phyloP scores from a whole-genome alignment of 2,113 vertebrate genomes.

The Misgurnus anguillicaudatus region DNA sequence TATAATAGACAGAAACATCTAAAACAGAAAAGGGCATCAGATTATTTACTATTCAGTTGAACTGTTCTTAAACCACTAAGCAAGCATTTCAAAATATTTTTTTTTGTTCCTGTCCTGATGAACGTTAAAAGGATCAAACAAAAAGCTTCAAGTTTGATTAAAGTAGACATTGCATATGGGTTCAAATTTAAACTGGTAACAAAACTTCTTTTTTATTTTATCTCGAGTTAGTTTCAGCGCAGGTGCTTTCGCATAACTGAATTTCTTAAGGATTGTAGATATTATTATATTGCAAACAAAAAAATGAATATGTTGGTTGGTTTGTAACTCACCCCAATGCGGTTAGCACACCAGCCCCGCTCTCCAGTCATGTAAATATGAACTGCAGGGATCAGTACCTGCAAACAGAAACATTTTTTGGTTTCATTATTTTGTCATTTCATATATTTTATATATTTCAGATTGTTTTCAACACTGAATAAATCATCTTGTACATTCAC shows the following conservation, averaged over 20 bases:
- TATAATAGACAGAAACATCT: conserved; percentile 81
- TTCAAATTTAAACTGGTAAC: too few species aligned
- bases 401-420: background rate
- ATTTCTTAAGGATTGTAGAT: conserved; percentile 3
- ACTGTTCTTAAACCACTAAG: too few species aligned
- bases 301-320: background rate
- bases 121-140: too few species aligned
- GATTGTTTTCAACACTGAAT: background rate
- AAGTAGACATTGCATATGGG: too few species aligned
- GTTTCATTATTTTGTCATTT: background rate
- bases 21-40: conserved; percentile 31
- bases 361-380: conserved; percentile 76
- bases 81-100: too few species aligned
- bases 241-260: background rate
- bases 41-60: too few species aligned
- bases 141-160: too few species aligned
- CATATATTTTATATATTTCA: background rate
- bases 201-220: background rate
- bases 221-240: background rate
- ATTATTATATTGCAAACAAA: conserved; percentile 1
- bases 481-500: conserved; percentile 1
- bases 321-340: conserved; percentile 77
- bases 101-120: too few species aligned
- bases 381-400: conserved; percentile 77
- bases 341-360: conserved; percentile 76